Conservation (phyloP, 2,113 vertebrate species). For the Mixornis gularis region DNA sequence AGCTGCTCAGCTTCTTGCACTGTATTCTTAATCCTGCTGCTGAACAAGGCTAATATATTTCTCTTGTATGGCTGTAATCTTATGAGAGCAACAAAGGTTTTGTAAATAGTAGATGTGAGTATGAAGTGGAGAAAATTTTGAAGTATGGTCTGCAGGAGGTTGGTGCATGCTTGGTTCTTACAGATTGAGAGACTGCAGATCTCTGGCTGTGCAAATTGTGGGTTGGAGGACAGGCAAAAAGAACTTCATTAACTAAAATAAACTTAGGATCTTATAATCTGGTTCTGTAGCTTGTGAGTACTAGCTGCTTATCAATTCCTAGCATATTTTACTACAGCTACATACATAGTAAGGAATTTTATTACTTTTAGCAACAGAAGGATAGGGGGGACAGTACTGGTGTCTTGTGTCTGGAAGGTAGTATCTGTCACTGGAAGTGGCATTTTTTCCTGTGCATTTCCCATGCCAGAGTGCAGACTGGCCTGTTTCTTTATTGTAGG, state of each 20-base stretch:
- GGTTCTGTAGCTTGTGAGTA: background rate
- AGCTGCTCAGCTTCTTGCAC: background rate
- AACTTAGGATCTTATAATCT: background rate
- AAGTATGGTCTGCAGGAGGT: background rate
- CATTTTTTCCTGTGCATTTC: background rate
- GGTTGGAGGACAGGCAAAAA: background rate
- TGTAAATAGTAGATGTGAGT: background rate
- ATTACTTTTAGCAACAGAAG: background rate
- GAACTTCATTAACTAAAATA: background rate
- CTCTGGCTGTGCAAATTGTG: background rate
- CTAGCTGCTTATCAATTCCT: background rate
- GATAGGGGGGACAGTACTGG: background rate
- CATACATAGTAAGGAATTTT: background rate
- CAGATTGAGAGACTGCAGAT: background rate
- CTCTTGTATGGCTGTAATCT: background rate
- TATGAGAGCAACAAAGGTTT: background rate
- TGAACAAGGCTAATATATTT: background rate
- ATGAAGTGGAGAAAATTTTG: background rate
- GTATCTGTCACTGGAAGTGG: background rate
- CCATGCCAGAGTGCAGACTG: fast-evolving
- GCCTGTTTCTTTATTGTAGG: background rate
- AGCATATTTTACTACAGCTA: background rate
- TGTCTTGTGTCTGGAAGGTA: background rate
- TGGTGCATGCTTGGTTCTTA: background rate
- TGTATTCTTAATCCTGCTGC: background rate